These are phyloP conservation scores for Rhagium mordax DNA, from an alignment of 2,888 invertebrate species.

Conservation along the genomic window DNA sequence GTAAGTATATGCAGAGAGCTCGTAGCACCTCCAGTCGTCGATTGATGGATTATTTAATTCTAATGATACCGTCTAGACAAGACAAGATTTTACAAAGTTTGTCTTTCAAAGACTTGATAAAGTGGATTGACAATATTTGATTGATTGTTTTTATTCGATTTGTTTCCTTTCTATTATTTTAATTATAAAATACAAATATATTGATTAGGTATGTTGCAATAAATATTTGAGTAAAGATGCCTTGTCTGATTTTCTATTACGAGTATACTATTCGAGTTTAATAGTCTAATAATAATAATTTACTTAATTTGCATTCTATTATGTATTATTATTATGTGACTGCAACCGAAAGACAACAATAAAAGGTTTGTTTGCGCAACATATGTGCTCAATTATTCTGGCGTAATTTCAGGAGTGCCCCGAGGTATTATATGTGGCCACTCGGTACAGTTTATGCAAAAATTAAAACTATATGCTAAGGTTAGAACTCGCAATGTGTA, in stretches of 20 bases:
- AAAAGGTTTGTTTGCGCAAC: not conserved
- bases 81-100: no score
- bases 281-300: not conserved
- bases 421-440: conserved; percentile 12
- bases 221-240: not conserved
- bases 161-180: no score
- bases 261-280: not conserved
- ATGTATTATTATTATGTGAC: not conserved
- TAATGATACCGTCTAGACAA: no score
- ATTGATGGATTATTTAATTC: no score
- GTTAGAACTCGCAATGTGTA: not conserved
- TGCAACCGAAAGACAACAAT: not conserved
- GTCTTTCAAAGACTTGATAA: no score
- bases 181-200: no score
- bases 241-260: not conserved
- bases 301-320: not conserved
- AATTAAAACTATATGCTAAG: not conserved
- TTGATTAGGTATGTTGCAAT: no score
- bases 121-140: no score
- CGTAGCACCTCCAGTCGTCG: no score
- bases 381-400: not conserved
- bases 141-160: no score
- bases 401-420: conserved; percentile 7
- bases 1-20: no score
- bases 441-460: no score